phyloP scores from a whole-genome alignment of 2,113 vertebrate species.

The Ophiodon elongatus region DNA sequence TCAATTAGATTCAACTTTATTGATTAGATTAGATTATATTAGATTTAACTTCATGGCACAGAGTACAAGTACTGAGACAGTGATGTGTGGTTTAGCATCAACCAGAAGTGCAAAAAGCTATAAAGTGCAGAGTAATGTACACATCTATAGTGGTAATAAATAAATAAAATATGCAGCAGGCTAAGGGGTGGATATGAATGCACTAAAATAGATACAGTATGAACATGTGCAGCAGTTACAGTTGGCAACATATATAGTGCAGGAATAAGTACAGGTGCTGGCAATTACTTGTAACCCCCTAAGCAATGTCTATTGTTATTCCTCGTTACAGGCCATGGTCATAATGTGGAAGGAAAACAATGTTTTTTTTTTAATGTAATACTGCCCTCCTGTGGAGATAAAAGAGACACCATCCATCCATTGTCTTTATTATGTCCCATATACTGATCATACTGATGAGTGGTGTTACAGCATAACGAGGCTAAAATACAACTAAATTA shows the following conservation, averaged over 20 bases:
- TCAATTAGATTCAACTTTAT: not conserved
- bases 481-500: not conserved
- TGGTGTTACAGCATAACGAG: too few species aligned
- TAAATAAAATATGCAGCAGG: not conserved
- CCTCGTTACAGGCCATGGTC: accelerated
- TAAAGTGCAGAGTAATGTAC: not conserved
- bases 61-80: not conserved
- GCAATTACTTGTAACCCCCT: not conserved
- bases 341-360: not conserved
- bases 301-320: too few species aligned
- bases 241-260: not conserved
- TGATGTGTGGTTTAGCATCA: not conserved
- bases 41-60: not conserved
- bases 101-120: not conserved
- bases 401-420: not conserved
- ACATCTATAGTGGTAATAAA: not conserved
- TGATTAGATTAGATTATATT: not conserved
- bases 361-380: not conserved
- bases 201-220: not conserved
- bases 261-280: not conserved
- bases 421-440: not conserved
- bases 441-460: not conserved
- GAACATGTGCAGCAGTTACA: not conserved
- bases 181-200: not conserved
- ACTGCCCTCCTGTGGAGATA: constrained; percentile 62